Evolutionary conservation across 2,113 vertebrate species (phyloP).

Genomic region (Channa maculata): DNA sequence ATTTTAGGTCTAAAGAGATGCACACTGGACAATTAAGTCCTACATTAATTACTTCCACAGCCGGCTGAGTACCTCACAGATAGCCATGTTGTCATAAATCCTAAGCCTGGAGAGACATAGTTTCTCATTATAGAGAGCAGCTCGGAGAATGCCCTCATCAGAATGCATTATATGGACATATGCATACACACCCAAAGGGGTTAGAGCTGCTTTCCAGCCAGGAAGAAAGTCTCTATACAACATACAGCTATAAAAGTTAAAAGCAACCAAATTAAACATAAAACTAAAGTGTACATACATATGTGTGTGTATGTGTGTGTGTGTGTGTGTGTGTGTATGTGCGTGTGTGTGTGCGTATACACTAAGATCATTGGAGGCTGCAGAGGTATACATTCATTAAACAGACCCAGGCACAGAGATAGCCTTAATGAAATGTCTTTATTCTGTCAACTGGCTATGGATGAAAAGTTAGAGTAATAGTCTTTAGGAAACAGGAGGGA

Average conservation of each 20-base stretch:
- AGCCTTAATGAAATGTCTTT: conserved; percentile 61
- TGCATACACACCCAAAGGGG: neutral
- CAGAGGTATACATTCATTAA: conserved; percentile 55
- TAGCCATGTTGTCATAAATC: neutral
- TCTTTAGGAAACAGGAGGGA: conserved; percentile 43
- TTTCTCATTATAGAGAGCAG: conserved; percentile 32
- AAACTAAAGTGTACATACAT: conserved; percentile 1
- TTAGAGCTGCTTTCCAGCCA: neutral
- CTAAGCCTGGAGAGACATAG: conserved; percentile 19
- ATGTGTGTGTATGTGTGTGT: neutral
- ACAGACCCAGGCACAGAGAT: conserved; percentile 20
- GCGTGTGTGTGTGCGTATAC: neutral
- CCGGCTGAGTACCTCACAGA: conserved; percentile 11
- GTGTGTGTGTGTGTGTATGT: neutral
- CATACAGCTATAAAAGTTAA: neutral
- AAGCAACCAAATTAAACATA: neutral
- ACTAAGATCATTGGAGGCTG: conserved; percentile 5
- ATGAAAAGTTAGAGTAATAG: conserved; percentile 65
- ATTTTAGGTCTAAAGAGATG: conserved; percentile 45
- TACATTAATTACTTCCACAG: conserved; percentile 67
- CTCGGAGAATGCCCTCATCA: neutral
- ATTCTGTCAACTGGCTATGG: conserved; percentile 65
- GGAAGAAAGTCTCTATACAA: neutral
- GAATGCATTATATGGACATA: neutral
- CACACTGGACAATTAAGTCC: conserved; percentile 62